Percentiles rank a stretch among this genome's conserved stretches.
Conservation (phyloP, 1,140 invertebrate species). For the Microplitis demolitor region DNA sequence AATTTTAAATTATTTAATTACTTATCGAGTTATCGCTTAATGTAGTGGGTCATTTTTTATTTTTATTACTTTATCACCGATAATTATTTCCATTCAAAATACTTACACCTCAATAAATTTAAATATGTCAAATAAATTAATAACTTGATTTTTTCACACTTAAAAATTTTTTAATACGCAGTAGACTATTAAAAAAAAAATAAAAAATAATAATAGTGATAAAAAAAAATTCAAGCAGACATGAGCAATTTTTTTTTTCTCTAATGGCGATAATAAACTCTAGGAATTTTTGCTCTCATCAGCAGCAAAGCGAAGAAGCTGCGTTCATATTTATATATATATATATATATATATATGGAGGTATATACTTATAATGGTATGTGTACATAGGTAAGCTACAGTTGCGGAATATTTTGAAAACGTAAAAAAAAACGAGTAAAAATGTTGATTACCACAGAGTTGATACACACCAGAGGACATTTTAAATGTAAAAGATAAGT, state of each 20-base stretch:
- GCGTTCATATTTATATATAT: not conserved
- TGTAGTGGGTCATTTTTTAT: too few relatives aligned
- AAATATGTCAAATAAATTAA: too few relatives aligned
- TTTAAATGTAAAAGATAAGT: slow-evolving; percentile 25
- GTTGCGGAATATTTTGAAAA: not conserved
- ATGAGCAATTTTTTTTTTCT: not conserved
- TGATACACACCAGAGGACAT: not conserved
- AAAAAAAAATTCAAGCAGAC: not conserved
- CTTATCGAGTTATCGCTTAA: too few relatives aligned
- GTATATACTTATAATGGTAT: not conserved
- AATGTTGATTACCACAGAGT: slow-evolving; percentile 17
- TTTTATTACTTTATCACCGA: too few relatives aligned
- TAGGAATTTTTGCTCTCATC: slow-evolving; percentile 12
- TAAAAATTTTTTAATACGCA: not conserved
- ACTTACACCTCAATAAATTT: too few relatives aligned
- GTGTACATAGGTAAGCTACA: too few relatives aligned
- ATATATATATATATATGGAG: not conserved
- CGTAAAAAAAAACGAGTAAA: not conserved
- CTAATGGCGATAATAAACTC: slow-evolving; percentile 10
- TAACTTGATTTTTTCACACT: too few relatives aligned
- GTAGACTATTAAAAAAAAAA: not conserved
- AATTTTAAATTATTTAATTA: too few relatives aligned
- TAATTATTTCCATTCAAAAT: too few relatives aligned
- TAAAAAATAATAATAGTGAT: not conserved
- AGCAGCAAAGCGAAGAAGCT: not conserved